These are phyloP conservation scores for Quadroppia sp. DNA, from an alignment of 2,888 invertebrate species.

Conservation along the genomic window DNA sequence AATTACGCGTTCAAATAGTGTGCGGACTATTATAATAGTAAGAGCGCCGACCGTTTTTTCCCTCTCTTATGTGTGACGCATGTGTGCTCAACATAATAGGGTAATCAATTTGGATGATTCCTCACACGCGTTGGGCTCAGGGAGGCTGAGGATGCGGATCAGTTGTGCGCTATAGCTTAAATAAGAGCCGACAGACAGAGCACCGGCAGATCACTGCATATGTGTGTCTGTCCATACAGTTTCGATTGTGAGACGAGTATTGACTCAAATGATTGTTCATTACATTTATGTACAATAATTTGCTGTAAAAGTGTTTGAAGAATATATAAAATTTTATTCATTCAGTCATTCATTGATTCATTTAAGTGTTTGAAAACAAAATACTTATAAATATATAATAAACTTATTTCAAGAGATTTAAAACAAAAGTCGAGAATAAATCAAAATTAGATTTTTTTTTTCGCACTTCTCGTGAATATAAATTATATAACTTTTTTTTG, in stretches of 20 bases:
- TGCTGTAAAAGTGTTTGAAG: not conserved
- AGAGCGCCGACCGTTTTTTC: not conserved
- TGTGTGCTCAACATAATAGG: constrained; percentile 22
- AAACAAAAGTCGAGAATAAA: not conserved
- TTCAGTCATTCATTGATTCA: no score
- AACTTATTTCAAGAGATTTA: not conserved
- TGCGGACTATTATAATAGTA: not conserved
- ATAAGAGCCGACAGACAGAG: not conserved
- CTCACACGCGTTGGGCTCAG: not conserved
- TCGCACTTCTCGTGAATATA: no score
- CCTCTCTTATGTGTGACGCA: constrained; percentile 6
- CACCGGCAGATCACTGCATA: not conserved
- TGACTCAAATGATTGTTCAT: constrained; percentile 24
- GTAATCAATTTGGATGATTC: constrained; percentile 16
- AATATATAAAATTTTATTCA: no score
- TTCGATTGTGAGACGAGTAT: not conserved
- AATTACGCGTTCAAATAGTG: constrained; percentile 14
- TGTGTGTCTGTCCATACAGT: no score
- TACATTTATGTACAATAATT: not conserved
- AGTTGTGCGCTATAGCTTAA: constrained; percentile 2
- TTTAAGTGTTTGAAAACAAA: no score
- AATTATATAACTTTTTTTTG: no score
- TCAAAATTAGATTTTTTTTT: not conserved
- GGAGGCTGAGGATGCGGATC: constrained; percentile 36
- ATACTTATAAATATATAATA: no score